Evolutionary conservation across 2,797 vertebrate genomes (phyloP), one percentile per base, ranked within the genome.

Genomic region (Phalanger gymnotis): DNA sequence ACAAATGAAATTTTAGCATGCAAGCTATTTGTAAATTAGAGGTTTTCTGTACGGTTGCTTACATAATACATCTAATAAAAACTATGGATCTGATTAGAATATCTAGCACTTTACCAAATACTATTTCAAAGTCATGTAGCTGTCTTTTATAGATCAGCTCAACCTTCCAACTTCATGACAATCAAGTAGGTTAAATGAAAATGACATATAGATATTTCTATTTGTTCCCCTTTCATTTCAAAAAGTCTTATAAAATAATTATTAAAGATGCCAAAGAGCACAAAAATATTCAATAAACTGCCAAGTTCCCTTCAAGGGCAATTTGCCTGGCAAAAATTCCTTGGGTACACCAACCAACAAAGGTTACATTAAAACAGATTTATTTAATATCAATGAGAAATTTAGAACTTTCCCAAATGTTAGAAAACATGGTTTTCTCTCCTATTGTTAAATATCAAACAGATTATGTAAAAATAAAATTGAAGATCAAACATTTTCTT

Each of bases 221-320:
- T 97, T 96, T 92, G 52, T 90, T 96, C 96, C 90, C 94, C 91
- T 96, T 97, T 97, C 89, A 97, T 91, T 96, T 97, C 92, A 91
- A 96, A 96, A 97, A 98, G 91, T 97, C 52, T 89, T 96, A 95
- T 90, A 96, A 97, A 90, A 34, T 92, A 97, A 93, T 92, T 95
- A 81, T 57, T 95, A 87, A 97, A 54, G 90, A 96, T 56, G 89
- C 12, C 61, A 47, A 94, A 28, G 91, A 57, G 92, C 90, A 94
- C 57, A 94, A 94, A 97, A 40, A 93, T 47, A 92, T 90, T 94
- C 94, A 54, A 92, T 0, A 90, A 89, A 91, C 81, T 93, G 56
- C 90, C 96, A 97, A 98, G 55, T 53, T 96, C 40, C 91, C 96
- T 94, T 96, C 90, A 94, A 96, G 91, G 0, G 0, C 93, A 98